A percentile compares a stretch with the other conserved stretches of the same genome.
Evolutionary conservation across 2,797 vertebrate genomes (phyloP).

Genomic region (Microctenopoma steveboyesi): DNA sequence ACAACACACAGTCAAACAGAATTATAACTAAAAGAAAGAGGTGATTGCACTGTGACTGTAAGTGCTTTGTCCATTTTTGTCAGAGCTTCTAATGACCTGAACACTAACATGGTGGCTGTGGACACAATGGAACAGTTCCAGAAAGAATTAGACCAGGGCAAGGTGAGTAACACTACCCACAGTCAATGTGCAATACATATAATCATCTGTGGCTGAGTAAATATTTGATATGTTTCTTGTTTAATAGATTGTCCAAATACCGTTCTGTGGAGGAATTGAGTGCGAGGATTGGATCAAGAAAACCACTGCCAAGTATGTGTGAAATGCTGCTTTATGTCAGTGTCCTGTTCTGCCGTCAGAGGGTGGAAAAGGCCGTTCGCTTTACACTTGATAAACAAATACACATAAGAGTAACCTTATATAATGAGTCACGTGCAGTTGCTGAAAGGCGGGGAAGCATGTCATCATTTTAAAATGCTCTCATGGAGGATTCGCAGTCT

Average conservation of each 20-base stretch:
- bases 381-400: background rate
- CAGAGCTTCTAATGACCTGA: conserved; percentile 92
- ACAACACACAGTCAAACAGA: background rate
- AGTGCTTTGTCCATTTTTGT: conserved; percentile 28
- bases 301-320: conserved; percentile 91
- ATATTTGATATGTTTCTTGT: conserved; percentile 4
- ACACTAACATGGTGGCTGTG: conserved; percentile 89
- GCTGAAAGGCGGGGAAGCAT: background rate
- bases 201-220: background rate
- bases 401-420: background rate
- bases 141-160: conserved; percentile 91
- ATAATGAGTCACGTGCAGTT: background rate
- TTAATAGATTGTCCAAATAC: conserved; percentile 93
- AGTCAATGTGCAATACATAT: background rate
- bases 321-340: background rate
- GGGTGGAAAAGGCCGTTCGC: background rate
- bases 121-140: conserved; percentile 95
- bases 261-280: conserved; percentile 94
- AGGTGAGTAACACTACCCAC: conserved; percentile 80
- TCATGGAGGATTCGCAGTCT: background rate
- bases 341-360: background rate
- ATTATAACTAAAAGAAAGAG: background rate
- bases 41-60: background rate
- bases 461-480: background rate
- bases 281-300: conserved; percentile 99